phyloP scores from a whole-genome alignment of 2,113 vertebrate genomes.

The Taurulus bubalis region DNA sequence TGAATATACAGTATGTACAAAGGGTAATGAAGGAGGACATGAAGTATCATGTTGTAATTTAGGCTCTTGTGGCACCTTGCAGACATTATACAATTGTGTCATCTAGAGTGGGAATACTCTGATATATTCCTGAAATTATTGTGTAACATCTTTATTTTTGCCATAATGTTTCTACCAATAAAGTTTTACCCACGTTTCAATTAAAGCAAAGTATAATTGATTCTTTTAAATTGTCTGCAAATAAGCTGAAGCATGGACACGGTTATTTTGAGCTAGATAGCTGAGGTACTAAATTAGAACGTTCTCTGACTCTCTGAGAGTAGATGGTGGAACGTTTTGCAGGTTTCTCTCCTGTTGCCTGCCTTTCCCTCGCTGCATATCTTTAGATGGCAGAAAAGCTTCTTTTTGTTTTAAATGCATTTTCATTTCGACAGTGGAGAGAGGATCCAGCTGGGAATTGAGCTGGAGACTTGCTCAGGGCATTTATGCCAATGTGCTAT shows the following conservation, averaged over 20 bases:
- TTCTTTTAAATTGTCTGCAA: neutral
- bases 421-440: neutral
- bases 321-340: neutral
- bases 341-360: neutral
- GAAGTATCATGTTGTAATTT: slow-evolving; percentile 24
- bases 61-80: neutral
- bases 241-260: neutral
- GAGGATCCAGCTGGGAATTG: neutral
- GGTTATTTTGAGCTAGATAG: neutral
- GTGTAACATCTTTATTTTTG: slow-evolving; percentile 45
- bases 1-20: slow-evolving; percentile 8
- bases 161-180: slow-evolving; percentile 46
- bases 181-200: slow-evolving; percentile 40
- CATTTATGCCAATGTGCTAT: neutral
- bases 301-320: neutral
- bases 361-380: neutral
- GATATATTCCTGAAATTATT: slow-evolving; percentile 30
- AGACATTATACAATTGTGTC: slow-evolving; percentile 18
- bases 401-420: neutral
- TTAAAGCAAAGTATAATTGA: slow-evolving; percentile 33
- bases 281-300: neutral
- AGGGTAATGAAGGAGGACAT: slow-evolving; percentile 40
- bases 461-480: neutral
- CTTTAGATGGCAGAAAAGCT: slow-evolving; percentile 29
- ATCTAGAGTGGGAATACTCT: neutral